These are phyloP conservation scores for Mus pahari DNA, from an alignment of 2,113 vertebrate genomes.

Conservation along the genomic window DNA sequence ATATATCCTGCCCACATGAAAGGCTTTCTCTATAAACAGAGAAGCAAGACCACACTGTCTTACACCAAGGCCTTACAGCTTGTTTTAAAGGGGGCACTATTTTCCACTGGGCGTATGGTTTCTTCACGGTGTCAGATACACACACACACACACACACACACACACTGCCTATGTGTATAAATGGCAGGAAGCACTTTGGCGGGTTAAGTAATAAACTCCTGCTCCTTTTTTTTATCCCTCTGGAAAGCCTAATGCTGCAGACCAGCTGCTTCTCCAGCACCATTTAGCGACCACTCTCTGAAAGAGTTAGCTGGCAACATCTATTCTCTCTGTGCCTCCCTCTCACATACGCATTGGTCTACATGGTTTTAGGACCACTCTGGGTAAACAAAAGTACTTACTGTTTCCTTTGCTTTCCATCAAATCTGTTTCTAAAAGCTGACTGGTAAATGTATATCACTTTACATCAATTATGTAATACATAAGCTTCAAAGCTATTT, in stretches of 20 bases:
- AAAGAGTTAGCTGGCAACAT: no score
- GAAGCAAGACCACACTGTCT: constrained; percentile 77
- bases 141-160: not conserved
- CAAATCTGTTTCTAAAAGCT: not conserved
- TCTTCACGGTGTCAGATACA: constrained; percentile 7
- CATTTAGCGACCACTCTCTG: not conserved
- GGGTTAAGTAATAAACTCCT: not conserved
- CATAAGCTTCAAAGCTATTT: constrained; percentile 17
- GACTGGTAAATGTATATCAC: not conserved
- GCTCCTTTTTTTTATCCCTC: not conserved
- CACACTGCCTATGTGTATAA: not conserved
- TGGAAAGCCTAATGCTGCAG: not conserved
- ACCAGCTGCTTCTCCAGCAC: not conserved
- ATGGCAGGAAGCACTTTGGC: not conserved
- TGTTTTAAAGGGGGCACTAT: constrained; percentile 81
- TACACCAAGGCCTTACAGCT: constrained; percentile 75
- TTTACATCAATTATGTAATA: not conserved
- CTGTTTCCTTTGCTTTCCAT: not conserved
- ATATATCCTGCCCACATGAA: constrained; percentile 76
- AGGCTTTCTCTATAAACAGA: constrained; percentile 82
- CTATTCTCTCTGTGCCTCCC: not conserved
- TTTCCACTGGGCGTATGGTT: constrained; percentile 74
- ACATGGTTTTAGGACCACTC: not conserved
- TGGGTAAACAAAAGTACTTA: constrained; percentile 13
- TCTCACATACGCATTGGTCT: not conserved